Base-by-base conservation (phyloP, 2,797 vertebrate species). In the Buceros bicornis region DNA sequence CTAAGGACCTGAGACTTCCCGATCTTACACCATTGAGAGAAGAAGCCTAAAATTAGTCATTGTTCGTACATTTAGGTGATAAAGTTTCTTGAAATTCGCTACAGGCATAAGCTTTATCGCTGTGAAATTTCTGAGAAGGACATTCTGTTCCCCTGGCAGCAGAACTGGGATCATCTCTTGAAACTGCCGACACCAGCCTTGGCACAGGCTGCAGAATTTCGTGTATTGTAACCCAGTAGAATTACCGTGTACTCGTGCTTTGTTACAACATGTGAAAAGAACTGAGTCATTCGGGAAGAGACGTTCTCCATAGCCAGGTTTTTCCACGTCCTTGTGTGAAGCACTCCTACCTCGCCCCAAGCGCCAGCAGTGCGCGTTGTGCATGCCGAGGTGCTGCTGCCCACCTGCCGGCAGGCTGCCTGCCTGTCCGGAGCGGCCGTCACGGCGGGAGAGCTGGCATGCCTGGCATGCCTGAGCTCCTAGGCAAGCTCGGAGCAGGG, bases 391-490 rank as follows among this genome's bases (percentile, higher is more conserved):
- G 64, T 8, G 37, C 50, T 3, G 5, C 22, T 10, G 56, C 58
- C 24, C 1, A 17, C 60, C 25, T 16, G 61, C 50, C 4, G 26
- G 51, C 6, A n/a, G 72, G 37, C 82, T 35, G 71, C 25, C 82
- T 29, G 35, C 37, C 28, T 7, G 7, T 61, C 82, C 28, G 97
- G 97, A 97, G 91, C 81, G 97, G 97, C 89, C 97, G 92, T 97
- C 61, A 70, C 93, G 87, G 50, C 31, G 3, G 94, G 97, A 95
- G 98, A 95, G 88, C 66, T 54, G 62, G 97, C 97, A 81, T 98
- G 97, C 98, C 94, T 54, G 67, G 77, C 95, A 95, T 99, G 97
- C 99, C 98, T 91, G 81, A 57, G 81, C 95, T 82, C 92, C 98
- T 95, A 91, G 96, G 98, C 97, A 76, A 96, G 96, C 95, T 91